Conservation (phyloP, 2,113 vertebrate genomes). For the Ginglymostoma cirratum region DNA sequence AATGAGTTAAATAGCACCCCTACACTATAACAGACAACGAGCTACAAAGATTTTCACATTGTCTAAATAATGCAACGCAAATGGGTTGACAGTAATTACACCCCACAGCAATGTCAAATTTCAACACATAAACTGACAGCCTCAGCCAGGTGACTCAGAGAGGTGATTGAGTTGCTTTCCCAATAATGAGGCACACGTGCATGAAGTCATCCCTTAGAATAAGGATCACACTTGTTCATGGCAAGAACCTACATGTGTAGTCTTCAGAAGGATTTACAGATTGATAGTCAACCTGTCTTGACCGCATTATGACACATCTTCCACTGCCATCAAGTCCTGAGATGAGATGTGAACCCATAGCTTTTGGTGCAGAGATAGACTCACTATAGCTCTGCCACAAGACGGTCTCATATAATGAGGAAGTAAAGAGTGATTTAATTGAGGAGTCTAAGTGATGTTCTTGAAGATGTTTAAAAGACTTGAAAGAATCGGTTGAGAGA, state of each 20-base stretch:
- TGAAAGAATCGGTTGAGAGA: not conserved
- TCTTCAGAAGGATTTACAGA: no score
- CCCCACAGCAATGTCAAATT: not conserved
- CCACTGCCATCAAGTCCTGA: no score
- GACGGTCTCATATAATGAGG: no score
- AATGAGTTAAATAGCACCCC: not conserved
- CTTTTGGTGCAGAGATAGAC: no score
- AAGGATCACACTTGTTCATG: no score
- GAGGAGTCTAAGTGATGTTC: not conserved
- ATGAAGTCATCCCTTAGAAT: no score
- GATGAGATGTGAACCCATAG: no score
- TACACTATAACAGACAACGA: not conserved
- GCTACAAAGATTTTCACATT: not conserved
- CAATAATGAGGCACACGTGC: not conserved
- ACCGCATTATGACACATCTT: no score
- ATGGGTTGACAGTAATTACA: not conserved
- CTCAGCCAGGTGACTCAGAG: not conserved
- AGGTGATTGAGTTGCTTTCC: not conserved
- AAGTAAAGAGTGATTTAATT: not conserved
- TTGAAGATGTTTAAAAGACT: not conserved
- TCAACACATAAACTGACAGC: not conserved
- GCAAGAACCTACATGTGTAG: no score
- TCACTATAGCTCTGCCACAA: no score
- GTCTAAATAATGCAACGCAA: not conserved
- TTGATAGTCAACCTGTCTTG: no score